Evolutionary conservation across 2,888 invertebrate species (phyloP).

Genomic region (Sisyra terminalis): DNA sequence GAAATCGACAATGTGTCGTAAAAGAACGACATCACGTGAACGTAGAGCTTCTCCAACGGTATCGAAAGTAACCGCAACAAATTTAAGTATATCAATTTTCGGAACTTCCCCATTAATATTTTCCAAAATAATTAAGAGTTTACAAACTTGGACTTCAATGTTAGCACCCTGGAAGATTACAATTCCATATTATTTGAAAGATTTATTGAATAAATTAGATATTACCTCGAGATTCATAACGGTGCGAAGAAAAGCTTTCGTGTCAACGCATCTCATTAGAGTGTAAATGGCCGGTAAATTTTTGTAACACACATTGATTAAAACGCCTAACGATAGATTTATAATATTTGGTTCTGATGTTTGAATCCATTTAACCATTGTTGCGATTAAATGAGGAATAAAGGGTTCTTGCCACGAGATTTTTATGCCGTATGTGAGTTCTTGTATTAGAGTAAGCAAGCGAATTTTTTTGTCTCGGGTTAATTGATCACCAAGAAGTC

Average conservation of each 20-base stretch:
- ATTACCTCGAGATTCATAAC: conserved; percentile 41
- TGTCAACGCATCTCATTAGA: conserved; percentile 52
- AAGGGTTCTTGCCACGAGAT: conserved; percentile 70
- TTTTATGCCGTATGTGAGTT: conserved; percentile 59
- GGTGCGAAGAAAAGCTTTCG: conserved; percentile 45
- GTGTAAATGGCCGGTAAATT: conserved; percentile 60
- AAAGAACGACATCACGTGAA: conserved; percentile 26
- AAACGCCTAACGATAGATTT: conserved; percentile 43
- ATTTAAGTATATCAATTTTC: conserved; percentile 28
- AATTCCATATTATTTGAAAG: background rate
- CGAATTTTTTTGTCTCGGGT: conserved; percentile 45
- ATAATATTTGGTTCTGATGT: conserved; percentile 32
- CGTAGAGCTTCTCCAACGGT: conserved; percentile 29
- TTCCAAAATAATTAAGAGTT: conserved; percentile 35
- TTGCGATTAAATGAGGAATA: conserved; percentile 45
- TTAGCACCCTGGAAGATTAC: conserved; percentile 24
- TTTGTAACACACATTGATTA: conserved; percentile 65
- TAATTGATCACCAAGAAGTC: conserved; percentile 39
- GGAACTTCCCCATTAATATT: conserved; percentile 31
- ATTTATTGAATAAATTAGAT: background rate
- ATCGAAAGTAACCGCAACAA: conserved; percentile 30
- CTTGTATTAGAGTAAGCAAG: conserved; percentile 46
- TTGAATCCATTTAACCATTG: conserved; percentile 46
- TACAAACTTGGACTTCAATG: conserved; percentile 34
- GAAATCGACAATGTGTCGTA: conserved; percentile 35